Evolutionary conservation across 2,113 vertebrate genomes (phyloP).

Genomic region (Entelurus aequoreus): DNA sequence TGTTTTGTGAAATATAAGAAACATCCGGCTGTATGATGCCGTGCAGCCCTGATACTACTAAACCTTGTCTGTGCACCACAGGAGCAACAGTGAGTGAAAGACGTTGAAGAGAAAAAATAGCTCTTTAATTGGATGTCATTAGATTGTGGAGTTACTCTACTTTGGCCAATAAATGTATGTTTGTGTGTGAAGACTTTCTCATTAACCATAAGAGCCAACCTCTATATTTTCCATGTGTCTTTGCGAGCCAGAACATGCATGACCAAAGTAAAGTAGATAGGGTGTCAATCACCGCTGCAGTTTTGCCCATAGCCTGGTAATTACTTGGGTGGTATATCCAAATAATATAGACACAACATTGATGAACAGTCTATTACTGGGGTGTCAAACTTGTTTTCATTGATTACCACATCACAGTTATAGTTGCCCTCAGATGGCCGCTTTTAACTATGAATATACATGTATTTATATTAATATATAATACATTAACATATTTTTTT

Average conservation of each 20-base stretch:
- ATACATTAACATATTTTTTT: not conserved
- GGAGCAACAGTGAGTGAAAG: too few relatives aligned
- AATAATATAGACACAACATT: conserved; percentile 9
- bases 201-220: conserved; percentile 65
- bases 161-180: not conserved
- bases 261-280: not conserved
- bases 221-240: conserved; percentile 22
- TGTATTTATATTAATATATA: too few relatives aligned
- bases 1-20: too few relatives aligned
- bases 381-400: not conserved
- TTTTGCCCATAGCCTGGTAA: conserved; percentile 19
- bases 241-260: conserved; percentile 59
- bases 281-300: conserved; percentile 40
- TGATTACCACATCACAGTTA: too few relatives aligned
- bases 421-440: too few relatives aligned
- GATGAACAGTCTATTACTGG: not conserved
- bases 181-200: conserved; percentile 37
- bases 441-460: too few relatives aligned
- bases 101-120: too few relatives aligned
- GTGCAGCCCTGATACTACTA: not conserved
- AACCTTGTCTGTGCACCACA: not conserved
- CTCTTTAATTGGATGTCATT: not conserved
- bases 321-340: conserved; percentile 27
- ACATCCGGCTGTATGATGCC: not conserved
- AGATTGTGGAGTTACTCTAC: not conserved